Base-by-base conservation (phyloP, 2,797 vertebrate species). In the Catharus ustulatus region DNA sequence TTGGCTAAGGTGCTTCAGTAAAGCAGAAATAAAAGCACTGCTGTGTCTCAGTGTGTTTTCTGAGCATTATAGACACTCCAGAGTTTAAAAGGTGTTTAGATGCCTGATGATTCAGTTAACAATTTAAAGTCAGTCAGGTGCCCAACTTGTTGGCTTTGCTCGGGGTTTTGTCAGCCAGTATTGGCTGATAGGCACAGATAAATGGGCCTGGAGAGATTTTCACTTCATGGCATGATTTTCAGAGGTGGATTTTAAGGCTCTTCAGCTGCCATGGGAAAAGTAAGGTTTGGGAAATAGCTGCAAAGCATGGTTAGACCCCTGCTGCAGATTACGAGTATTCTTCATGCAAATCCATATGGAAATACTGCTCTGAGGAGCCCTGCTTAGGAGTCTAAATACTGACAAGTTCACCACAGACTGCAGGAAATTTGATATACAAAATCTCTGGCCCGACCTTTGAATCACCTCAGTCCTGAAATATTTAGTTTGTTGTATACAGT, bases 371-470 rank as follows among this genome's bases (percentile, higher is more conserved):
- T 76, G 76, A 81, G 90, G 88, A 62, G 69, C 62, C 54, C 77
- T 79, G 54, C 64, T 82, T 75, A 46, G 34, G 30, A 80, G 42
- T 77, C 66, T 74, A 81, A 86, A 32, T 58, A 63, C 49, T 71
- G 89, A 58, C 72, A 94, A 78, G 38, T 49, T 94, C 52, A 21
- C 79, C 69, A 67, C 71, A 54, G 45, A 78, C 82, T 54, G 80
- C 63, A 74, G 20, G 3, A 76, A 63, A 92, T 48, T 29, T 63
- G 46, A 83, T 49, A 10, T 68, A 46, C n/a, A 66, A 81, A 96
- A 95, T 90, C 88, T 84, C 66, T 91, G 74, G 38, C 26, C 80
- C 97, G 97, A 96, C 95, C 94, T 97, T 96, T 95, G 84, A 93
- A 79, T 91, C 93, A 96, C 94, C 87, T 76, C 73, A 54, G 5